Percentiles rank a stretch among this genome's conserved stretches.
Evolutionary conservation across 2,888 invertebrate genomes (phyloP).

Genomic region (Euclidia mi): DNA sequence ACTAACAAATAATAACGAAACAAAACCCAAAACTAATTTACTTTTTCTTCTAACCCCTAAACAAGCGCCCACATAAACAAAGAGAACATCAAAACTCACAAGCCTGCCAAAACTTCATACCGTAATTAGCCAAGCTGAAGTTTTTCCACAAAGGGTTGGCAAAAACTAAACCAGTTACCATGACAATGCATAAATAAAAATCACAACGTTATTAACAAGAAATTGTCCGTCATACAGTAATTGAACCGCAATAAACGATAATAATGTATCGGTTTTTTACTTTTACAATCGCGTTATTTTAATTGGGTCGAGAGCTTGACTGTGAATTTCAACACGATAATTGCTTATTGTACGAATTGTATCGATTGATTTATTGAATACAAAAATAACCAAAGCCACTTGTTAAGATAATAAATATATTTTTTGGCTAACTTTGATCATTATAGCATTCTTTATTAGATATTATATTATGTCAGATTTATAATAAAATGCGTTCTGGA

Average conservation of each 20-base stretch:
- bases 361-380: conserved; percentile 30
- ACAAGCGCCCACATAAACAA: conserved; percentile 35
- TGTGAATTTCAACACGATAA: conserved; percentile 25
- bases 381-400: conserved; percentile 1
- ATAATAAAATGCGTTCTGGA: conserved; percentile 12
- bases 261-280: conserved; percentile 39
- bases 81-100: conserved; percentile 61
- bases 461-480: conserved; percentile 11
- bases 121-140: conserved; percentile 79
- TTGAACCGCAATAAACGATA: conserved; percentile 43
- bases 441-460: conserved; percentile 2
- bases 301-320: conserved; percentile 40
- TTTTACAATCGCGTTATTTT: conserved; percentile 45
- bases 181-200: conserved; percentile 70
- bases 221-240: conserved; percentile 47
- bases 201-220: conserved; percentile 48
- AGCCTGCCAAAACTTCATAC: conserved; percentile 69
- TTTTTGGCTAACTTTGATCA: conserved; percentile 12
- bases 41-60: conserved; percentile 43
- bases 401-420: conserved; percentile 3
- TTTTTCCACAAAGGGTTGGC: conserved; percentile 72
- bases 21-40: conserved; percentile 33
- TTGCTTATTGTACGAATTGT: conserved; percentile 27
- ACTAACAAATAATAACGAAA: conserved; percentile 25
- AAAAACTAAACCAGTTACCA: conserved; percentile 73